Percentiles rank a stretch among this genome's conserved stretches.
phyloP scores from a whole-genome alignment of 2,888 invertebrate species.

The Pheosia tremula region DNA sequence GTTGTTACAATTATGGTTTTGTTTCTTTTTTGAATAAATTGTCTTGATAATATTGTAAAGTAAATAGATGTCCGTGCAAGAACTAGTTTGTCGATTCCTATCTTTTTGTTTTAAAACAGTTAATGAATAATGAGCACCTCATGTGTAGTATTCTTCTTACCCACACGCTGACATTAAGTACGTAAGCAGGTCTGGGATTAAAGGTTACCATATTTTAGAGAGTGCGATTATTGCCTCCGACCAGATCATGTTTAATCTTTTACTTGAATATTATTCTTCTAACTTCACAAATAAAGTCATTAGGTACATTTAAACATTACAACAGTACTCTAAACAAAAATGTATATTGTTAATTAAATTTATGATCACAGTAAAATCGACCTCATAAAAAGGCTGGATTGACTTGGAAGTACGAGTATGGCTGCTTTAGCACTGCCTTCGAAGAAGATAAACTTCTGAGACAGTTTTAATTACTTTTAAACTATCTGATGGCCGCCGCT shows the following conservation, averaged over 20 bases:
- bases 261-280: background rate
- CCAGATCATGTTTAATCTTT: background rate
- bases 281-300: background rate
- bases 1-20: too few species aligned
- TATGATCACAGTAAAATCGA: constrained; percentile 6
- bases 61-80: too few species aligned
- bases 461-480: constrained; percentile 64
- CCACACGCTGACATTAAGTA: too few species aligned
- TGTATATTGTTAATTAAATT: constrained; percentile 11
- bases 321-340: background rate
- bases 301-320: background rate
- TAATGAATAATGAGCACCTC: too few species aligned
- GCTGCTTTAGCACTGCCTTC: constrained; percentile 25
- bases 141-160: too few species aligned
- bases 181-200: too few species aligned
- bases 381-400: constrained; percentile 12
- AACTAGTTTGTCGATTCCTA: too few species aligned
- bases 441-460: constrained; percentile 50
- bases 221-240: too few species aligned
- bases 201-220: too few species aligned
- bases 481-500: constrained; percentile 44
- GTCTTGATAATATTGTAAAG: too few species aligned
- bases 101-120: too few species aligned
- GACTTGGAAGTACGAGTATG: constrained; percentile 13
- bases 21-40: too few species aligned